phyloP scores from a whole-genome alignment of 2,888 invertebrate genomes.

The Eupithecia dodoneata region DNA sequence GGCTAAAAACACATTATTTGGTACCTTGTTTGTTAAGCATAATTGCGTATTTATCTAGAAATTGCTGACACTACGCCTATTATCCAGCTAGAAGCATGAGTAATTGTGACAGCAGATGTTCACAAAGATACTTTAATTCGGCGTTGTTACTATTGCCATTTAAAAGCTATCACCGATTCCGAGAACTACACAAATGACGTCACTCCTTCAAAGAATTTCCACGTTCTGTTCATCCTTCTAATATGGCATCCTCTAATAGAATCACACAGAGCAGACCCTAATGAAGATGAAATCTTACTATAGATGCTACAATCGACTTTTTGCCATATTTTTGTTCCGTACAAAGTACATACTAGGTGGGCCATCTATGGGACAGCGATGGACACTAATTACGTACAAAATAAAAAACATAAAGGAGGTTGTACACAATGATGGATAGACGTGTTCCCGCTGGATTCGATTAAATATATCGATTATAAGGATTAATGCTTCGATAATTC shows the following conservation, averaged over 20 bases:
- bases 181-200: slow-evolving; percentile 4
- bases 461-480: slow-evolving; percentile 57
- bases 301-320: slow-evolving; percentile 20
- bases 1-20: background rate
- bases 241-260: slow-evolving; percentile 1
- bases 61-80: background rate
- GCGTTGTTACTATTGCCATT: slow-evolving; percentile 7
- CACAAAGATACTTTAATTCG: background rate
- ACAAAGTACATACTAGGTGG: slow-evolving; percentile 48
- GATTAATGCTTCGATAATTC: slow-evolving; percentile 70
- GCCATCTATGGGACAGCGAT: slow-evolving; percentile 47
- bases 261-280: slow-evolving; percentile 5
- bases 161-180: background rate
- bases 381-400: slow-evolving; percentile 54
- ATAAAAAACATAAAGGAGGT: slow-evolving; percentile 45
- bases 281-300: slow-evolving; percentile 31
- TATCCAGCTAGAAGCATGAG: background rate
- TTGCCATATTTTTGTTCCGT: slow-evolving; percentile 26
- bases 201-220: slow-evolving; percentile 7
- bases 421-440: slow-evolving; percentile 62
- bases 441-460: slow-evolving; percentile 58
- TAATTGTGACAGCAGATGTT: background rate
- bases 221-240: background rate
- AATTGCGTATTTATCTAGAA: background rate
- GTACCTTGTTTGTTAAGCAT: background rate